Conservation (phyloP, 2,888 invertebrate genomes). For the Dynastes hyllus region DNA sequence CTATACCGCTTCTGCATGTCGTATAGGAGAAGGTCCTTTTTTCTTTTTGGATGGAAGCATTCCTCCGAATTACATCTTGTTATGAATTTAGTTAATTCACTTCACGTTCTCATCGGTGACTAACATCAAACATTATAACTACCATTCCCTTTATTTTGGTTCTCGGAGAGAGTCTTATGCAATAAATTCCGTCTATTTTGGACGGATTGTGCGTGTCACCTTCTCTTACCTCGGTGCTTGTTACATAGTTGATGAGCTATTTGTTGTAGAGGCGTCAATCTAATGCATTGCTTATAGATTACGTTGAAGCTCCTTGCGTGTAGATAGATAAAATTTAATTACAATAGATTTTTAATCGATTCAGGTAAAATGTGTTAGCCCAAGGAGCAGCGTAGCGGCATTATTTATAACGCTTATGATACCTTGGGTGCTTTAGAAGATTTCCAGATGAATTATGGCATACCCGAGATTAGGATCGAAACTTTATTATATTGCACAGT, state of each 20-base stretch:
- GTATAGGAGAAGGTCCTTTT: constrained; percentile 10
- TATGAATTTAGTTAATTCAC: background rate
- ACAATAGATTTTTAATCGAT: constrained; percentile 3
- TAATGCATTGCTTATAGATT: background rate
- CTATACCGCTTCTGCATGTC: background rate
- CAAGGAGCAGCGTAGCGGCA: background rate
- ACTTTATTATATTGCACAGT: too few species aligned
- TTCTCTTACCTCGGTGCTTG: background rate
- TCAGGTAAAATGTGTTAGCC: background rate
- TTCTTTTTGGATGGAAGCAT: constrained; percentile 8
- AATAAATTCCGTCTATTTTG: constrained; percentile 21
- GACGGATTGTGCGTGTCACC: background rate
- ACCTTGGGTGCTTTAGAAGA: background rate
- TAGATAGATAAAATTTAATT: constrained; percentile 9
- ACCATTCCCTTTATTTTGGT: constrained; percentile 25
- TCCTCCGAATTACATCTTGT: background rate
- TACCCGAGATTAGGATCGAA: too few species aligned
- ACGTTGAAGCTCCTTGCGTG: background rate
- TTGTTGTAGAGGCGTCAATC: constrained; percentile 3
- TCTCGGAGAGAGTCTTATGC: constrained; percentile 7
- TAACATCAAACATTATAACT: constrained; percentile 11
- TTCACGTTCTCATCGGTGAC: background rate
- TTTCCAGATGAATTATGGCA: too few species aligned
- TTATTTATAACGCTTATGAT: background rate
- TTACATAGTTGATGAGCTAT: constrained; percentile 26